Evolutionary conservation across 2,888 invertebrate species (phyloP), one percentile per base, ranked within the genome.

Genomic region (Mongoloraphidia duomilia): DNA sequence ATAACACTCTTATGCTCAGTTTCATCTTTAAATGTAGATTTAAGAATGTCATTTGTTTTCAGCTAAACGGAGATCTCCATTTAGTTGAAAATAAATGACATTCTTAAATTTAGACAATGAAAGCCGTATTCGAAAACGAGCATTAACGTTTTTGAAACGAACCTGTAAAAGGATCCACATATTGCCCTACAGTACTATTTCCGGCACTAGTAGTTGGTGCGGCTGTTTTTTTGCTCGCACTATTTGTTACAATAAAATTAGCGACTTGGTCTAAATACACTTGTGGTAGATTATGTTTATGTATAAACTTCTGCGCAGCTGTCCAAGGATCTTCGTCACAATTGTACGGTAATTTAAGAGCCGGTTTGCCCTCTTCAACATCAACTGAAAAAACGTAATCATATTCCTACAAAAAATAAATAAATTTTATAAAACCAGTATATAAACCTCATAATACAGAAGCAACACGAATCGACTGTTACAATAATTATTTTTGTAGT

Each of bases 341-440:
- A 67, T 97, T 94, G 65, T 84, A 97, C 0, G 95, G 94, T 54
- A 97, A 71, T 65, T 96, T 93, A 13, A 95, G 71, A 0, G 91
- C 80, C 0, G 90, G 89, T 44, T 80, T 79, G 1, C 87, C 90
- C 61, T 94, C 94, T 61, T 93, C 88, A 49, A 96, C 84, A 60
- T 95, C 95, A n/a, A 97, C 91, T 55, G 81, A 84, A 66, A 97
- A 96, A 34, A 96, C 94, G 68, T 80, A 95, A 69, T 97, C 97
- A 63, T 94, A 97, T 60, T 90, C 85, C 73, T 77, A 58, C 50
- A 62, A 55, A 39, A 49, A 26, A 48, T 34, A 14, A 36, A 46
- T 26, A 14, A 39, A 12, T 12, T 37, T 44, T 38, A 13, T 9
- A 44, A 26, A 41, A 34, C 26, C 73, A 71, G 61, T 1, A 65